phyloP scores from a whole-genome alignment of 1,140 invertebrate species.

The Schmidtea mediterranea region DNA sequence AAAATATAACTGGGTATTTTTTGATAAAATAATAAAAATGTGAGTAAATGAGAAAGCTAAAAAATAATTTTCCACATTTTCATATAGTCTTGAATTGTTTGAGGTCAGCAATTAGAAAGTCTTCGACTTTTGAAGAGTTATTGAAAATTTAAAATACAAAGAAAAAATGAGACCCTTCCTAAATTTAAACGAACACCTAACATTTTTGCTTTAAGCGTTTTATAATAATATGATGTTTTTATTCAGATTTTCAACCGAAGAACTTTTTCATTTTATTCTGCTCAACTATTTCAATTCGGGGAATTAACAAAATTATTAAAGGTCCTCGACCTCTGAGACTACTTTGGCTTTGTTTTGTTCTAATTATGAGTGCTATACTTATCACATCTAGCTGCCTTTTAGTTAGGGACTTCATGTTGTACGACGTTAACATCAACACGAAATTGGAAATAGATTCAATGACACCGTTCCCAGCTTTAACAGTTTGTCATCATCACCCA shows the following conservation, averaged over 20 bases:
- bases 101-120: too few relatives aligned
- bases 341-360: neutral
- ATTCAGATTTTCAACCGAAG: neutral
- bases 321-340: neutral
- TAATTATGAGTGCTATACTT: neutral
- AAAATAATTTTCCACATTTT: too few relatives aligned
- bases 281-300: neutral
- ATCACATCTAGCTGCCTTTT: neutral
- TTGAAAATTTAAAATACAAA: too few relatives aligned
- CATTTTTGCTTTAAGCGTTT: too few relatives aligned
- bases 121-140: too few relatives aligned
- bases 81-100: too few relatives aligned
- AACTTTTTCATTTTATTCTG: neutral
- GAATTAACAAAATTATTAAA: neutral
- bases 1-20: too few relatives aligned
- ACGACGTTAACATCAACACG: neutral
- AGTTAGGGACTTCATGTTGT: neutral
- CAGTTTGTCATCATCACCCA: constrained; percentile 1
- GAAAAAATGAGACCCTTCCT: too few relatives aligned
- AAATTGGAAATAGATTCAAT: neutral
- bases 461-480: neutral
- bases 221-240: too few relatives aligned
- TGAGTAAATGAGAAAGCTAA: too few relatives aligned
- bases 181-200: too few relatives aligned
- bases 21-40: too few relatives aligned